These are phyloP conservation scores for Thamnaconus septentrionalis DNA, from an alignment of 2,113 vertebrate genomes.

Conservation along the genomic window DNA sequence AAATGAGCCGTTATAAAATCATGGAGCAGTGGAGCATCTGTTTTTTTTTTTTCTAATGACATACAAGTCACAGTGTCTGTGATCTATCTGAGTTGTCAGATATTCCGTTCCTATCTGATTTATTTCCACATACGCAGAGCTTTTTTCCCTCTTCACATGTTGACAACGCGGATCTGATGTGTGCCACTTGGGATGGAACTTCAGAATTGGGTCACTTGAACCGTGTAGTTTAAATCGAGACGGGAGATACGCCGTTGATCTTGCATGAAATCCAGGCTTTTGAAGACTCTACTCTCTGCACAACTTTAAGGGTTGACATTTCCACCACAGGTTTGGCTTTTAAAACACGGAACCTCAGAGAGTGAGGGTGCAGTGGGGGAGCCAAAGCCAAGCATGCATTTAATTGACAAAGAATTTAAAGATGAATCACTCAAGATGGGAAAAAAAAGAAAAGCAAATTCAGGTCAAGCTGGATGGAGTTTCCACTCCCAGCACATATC, in stretches of 20 bases:
- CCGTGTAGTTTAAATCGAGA: not conserved
- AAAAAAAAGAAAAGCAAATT: not conserved
- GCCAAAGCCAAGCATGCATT: too few species aligned
- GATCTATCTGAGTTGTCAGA: too few species aligned
- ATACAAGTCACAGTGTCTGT: too few species aligned
- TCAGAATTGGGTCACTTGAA: too few species aligned
- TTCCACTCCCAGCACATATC: not conserved
- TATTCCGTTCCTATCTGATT: too few species aligned
- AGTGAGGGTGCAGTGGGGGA: not conserved
- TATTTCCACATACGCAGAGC: too few species aligned
- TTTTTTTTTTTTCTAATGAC: too few species aligned
- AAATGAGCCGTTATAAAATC: too few species aligned
- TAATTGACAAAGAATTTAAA: not conserved
- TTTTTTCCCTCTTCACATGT: too few species aligned
- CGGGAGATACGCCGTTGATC: slow-evolving; percentile 1
- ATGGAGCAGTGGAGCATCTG: too few species aligned
- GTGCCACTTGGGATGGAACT: too few species aligned
- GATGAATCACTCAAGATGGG: not conserved
- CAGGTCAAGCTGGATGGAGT: not conserved
- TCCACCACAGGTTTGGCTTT: not conserved
- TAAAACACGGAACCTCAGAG: not conserved
- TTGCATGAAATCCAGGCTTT: not conserved
- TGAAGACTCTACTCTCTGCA: not conserved
- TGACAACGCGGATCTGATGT: too few species aligned
- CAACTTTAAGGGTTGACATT: not conserved